A percentile compares a stretch with the other conserved stretches of the same genome.
phyloP scores from a whole-genome alignment of 2,888 invertebrate genomes.

The Bombylius discolor region DNA sequence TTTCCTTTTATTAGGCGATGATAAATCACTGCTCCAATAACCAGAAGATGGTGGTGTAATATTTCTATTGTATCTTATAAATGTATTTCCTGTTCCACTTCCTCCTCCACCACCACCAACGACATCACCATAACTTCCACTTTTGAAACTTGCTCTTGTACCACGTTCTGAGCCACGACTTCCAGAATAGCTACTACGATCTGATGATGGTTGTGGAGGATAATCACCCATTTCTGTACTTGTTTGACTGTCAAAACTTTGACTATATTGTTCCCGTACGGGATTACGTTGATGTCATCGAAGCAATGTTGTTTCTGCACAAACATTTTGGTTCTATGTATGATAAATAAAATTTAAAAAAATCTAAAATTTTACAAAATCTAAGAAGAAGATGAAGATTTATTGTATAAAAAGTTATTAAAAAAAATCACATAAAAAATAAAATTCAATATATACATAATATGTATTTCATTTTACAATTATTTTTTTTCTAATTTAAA shows the following conservation, averaged over 20 bases:
- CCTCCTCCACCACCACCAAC: too few relatives aligned
- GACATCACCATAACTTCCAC: too few relatives aligned
- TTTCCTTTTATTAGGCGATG: neutral
- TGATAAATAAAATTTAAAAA: too few relatives aligned
- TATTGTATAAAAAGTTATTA: too few relatives aligned
- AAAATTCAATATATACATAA: too few relatives aligned
- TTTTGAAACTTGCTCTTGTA: neutral
- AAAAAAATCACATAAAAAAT: too few relatives aligned
- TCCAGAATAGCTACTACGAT: constrained; percentile 32
- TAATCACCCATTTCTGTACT: neutral
- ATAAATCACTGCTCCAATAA: neutral
- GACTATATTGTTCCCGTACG: neutral
- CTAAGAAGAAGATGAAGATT: too few relatives aligned
- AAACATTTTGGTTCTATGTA: constrained; percentile 28
- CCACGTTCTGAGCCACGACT: constrained; percentile 26
- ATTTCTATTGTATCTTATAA: neutral
- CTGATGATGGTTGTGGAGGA: neutral
- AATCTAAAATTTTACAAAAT: too few relatives aligned
- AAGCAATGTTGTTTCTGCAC: constrained; percentile 34
- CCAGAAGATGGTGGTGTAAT: neutral
- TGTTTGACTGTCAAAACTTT: neutral
- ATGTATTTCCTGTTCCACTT: neutral
- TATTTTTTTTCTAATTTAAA: too few relatives aligned
- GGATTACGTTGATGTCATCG: constrained; percentile 26
- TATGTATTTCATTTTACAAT: too few relatives aligned